Evolutionary conservation across 2,888 invertebrate genomes (phyloP), one percentile per base, ranked within the genome.

Genomic region (Agrotis exclamationis): DNA sequence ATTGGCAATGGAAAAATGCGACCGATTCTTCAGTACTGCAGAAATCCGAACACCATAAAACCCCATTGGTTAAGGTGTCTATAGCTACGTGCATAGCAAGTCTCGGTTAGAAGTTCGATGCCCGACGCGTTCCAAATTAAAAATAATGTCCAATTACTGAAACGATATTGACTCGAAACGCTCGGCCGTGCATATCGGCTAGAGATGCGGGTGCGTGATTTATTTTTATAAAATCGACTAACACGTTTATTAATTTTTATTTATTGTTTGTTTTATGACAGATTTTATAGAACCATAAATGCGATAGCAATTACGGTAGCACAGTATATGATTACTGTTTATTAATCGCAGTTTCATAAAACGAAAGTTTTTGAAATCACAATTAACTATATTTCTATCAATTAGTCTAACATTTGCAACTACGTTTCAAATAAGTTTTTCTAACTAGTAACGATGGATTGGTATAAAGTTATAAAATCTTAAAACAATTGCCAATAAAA

Each of bases 121-220:
- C 28, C 84, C 87, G 70, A 39, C 57, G 73, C 83, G 83, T 86
- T 79, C 68, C 74, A 83, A 88, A 88, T 89, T 87, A 89, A 84
- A 89, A 88, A 87, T 88, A 88, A 86, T 86, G 82, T 82, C 66
- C 86, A 86, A 87, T 88, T 85, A 85, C 81, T 82, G 78, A 79
- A 85, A 85, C 84, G 85, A 83, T 85, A 87, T 86, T 85, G 88
- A 85, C 83, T 86, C 75, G 86, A 76, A 85, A 88, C 86, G 87
- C 86, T 88, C 73, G 81, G 76, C 80, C 69, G 85, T 85, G 88
- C 90, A 77, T 86, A 79, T 84, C 86, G 79, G 56, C 66, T 81
- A 80, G 83, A 76, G 66, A 74, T 78, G 66, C 59, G 60, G 66
- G 69, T 56, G n/a, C 65, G 18, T 59, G 72, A 80, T 63, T 63